Conservation (phyloP, 2,888 invertebrate genomes). For the Oscheius onirici region DNA sequence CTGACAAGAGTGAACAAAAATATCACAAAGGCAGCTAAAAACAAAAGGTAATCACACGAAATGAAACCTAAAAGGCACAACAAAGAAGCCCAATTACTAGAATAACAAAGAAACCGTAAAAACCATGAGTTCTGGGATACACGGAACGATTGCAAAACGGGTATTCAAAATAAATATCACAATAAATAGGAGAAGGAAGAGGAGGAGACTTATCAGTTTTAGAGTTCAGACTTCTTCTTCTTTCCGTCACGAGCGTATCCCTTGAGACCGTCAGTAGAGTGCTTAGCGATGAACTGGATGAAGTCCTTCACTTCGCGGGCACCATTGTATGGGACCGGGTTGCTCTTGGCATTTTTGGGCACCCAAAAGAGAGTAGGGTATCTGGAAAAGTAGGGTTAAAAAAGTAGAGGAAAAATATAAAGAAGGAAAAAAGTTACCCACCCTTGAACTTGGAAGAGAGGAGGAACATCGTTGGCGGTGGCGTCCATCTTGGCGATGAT, state of each 20-base stretch:
- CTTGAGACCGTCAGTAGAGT: conserved; percentile 87
- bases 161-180: conserved; percentile 18
- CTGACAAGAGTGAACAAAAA: neutral
- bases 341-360: conserved; percentile 81
- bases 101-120: conserved; percentile 48
- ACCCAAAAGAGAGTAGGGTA: conserved; percentile 98
- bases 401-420: neutral
- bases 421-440: conserved; percentile 60
- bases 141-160: neutral
- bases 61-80: conserved; percentile 31
- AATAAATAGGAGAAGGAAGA: conserved; percentile 19
- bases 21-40: neutral
- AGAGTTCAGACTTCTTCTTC: conserved; percentile 72
- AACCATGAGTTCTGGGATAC: conserved; percentile 27
- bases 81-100: conserved; percentile 29
- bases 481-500: conserved; percentile 97
- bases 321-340: conserved; percentile 78
- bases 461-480: conserved; percentile 95
- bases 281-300: conserved; percentile 90
- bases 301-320: conserved; percentile 93
- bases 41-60: conserved; percentile 14
- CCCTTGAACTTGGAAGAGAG: conserved; percentile 88
- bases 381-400: conserved; percentile 69
- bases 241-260: conserved; percentile 87
- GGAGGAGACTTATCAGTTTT: conserved; percentile 34